Evolutionary conservation across 2,113 vertebrate genomes (phyloP), one percentile per base, ranked within the genome.

Genomic region (Oreocharis arfaki): DNA sequence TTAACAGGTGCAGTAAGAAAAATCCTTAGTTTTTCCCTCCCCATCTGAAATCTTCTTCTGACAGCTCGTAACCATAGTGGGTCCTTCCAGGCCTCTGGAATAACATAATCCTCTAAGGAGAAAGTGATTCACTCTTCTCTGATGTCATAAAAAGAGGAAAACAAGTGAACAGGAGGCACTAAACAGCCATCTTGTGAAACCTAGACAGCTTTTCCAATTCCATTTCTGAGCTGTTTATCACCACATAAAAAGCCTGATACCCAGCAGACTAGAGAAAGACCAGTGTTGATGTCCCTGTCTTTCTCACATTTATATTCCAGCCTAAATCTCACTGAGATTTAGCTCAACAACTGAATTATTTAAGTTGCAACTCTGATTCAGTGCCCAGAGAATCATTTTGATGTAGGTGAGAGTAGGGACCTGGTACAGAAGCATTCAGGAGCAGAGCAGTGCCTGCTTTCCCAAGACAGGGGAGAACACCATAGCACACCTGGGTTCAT

Each of bases 101-200:
- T 80, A 85, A 90, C 41, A 70, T 53, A 85, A 79, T 80, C 75
- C 90, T 96, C 93, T 95, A 83, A 47, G 94, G 78, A 90, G 82
- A 96, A 96, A 93, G 82, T 94, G 79, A 96, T 92, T 94, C 92
- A 94, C 86, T 95, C 79, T 60, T 87, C 93, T 90, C 67, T 93
- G 87, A 88, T 90, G 93, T 96, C 86, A 87, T 94, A 95, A 90
- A 93, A 93, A 93, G 78, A 94, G 49, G 79, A 94, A 96, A 95
- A 94, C 76, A 95, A 95, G 87, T 53, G 94, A 95, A 73, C 91
- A 95, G 92, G 95, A 96, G 94, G 93, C 86, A 96, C 91, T 88
- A 87, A 95, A 95, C 87, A 95, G 96, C 87, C 95, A 97, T 94
- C 90, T 94, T 96, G 93, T 93, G 92, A 96, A 97, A 94, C 23